These are phyloP conservation scores for Dusona sp. DNA, from an alignment of 2,888 invertebrate genomes.

Conservation along the genomic window DNA sequence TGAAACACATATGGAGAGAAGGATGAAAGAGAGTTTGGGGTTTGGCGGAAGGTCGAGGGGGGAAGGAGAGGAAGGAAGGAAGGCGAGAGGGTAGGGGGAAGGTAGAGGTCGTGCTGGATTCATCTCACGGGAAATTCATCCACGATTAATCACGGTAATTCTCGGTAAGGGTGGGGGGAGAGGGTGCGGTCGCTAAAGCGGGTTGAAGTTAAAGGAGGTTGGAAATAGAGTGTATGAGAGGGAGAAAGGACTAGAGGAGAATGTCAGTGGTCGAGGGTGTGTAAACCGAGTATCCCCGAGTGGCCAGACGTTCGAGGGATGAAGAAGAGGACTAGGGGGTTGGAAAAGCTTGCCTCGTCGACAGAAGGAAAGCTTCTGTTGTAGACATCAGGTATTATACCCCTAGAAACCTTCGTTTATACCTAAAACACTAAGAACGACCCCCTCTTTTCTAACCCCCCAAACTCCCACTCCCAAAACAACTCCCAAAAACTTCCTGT, in stretches of 20 bases:
- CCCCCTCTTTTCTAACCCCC: not conserved
- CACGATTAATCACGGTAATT: slow-evolving; percentile 60
- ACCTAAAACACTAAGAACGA: slow-evolving; percentile 23
- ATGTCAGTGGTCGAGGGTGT: slow-evolving; percentile 31
- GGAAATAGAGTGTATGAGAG: not conserved
- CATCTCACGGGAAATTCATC: slow-evolving; percentile 61
- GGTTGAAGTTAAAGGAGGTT: too few species aligned
- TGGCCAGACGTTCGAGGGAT: slow-evolving; percentile 30
- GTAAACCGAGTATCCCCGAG: slow-evolving; percentile 28
- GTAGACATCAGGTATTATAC: slow-evolving; percentile 3
- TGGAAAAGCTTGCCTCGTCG: slow-evolving; percentile 17
- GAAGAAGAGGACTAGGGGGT: slow-evolving; percentile 5
- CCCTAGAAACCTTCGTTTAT: slow-evolving; percentile 39
- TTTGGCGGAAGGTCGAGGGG: slow-evolving; percentile 13
- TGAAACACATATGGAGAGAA: slow-evolving; percentile 7
- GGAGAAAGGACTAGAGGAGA: not conserved
- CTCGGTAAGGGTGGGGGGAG: slow-evolving; percentile 5
- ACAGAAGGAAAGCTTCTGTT: slow-evolving; percentile 12
- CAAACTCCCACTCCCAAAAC: not conserved
- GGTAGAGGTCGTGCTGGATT: slow-evolving; percentile 8
- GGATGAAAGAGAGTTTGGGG: not conserved
- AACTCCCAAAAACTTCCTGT: not conserved
- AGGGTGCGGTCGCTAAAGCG: slow-evolving; percentile 41
- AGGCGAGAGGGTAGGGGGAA: not conserved
- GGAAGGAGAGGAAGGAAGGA: not conserved